Percentiles rank a stretch among this genome's conserved stretches.
Conservation (phyloP, 2,113 vertebrate genomes). For the Pongo pygmaeus region DNA sequence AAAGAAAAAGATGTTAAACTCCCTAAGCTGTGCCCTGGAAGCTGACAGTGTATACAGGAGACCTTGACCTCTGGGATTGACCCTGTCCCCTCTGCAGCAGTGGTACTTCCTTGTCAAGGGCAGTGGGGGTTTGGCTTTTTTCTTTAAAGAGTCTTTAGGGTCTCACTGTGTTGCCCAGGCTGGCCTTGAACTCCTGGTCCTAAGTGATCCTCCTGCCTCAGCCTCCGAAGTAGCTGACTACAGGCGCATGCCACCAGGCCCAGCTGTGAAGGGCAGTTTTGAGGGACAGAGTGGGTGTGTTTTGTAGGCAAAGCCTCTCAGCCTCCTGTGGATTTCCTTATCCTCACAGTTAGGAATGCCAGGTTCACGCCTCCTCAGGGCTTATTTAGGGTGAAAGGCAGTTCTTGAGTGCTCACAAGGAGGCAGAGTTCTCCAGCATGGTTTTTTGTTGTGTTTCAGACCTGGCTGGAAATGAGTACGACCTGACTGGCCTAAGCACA, state of each 20-base stretch:
- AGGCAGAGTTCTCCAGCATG: background rate
- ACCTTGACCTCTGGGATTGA: rapidly evolving
- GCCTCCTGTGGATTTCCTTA: background rate
- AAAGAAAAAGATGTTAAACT: too few species aligned
- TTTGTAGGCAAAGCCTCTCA: background rate
- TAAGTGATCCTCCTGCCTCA: background rate
- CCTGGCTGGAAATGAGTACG: constrained; percentile 92
- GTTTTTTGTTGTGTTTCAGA: constrained; percentile 82
- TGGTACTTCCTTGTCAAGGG: background rate
- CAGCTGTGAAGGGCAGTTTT: rapidly evolving
- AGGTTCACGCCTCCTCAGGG: rapidly evolving
- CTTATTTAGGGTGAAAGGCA: rapidly evolving
- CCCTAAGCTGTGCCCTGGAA: rapidly evolving
- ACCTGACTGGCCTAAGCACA: constrained; percentile 90
- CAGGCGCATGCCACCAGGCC: background rate
- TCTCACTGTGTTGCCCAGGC: background rate
- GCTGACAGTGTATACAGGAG: rapidly evolving
- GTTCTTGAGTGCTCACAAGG: rapidly evolving
- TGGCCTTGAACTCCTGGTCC: background rate
- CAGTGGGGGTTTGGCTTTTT: background rate
- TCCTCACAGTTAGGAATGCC: rapidly evolving
- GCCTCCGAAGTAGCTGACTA: background rate
- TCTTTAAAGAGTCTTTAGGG: background rate
- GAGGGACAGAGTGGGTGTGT: rapidly evolving
- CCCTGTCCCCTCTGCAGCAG: rapidly evolving